Evolutionary conservation across 1,140 invertebrate genomes (phyloP).

Genomic region (Meteorus sp.): DNA sequence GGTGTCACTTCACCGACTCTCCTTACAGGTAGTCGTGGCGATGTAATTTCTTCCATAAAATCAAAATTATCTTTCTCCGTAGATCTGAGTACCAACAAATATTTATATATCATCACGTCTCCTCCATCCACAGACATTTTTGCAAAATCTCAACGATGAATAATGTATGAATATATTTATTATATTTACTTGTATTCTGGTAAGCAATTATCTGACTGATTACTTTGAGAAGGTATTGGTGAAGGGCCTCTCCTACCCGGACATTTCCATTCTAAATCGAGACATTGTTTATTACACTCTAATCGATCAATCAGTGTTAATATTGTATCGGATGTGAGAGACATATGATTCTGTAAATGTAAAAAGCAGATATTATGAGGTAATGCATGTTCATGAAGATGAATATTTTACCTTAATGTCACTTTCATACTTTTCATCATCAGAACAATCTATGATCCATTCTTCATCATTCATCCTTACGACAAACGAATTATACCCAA

Average conservation of each 20-base stretch:
- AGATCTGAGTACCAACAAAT: conserved; percentile 36
- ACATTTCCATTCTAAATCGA: conserved; percentile 66
- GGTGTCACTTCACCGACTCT: conserved; percentile 66
- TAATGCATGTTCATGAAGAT: conserved; percentile 6
- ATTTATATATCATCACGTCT: background rate
- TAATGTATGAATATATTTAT: conserved; percentile 6
- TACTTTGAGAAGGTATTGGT: conserved; percentile 53
- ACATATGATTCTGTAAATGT: conserved; percentile 46
- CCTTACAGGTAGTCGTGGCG: conserved; percentile 65
- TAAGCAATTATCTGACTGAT: conserved; percentile 44
- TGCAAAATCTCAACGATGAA: conserved; percentile 1
- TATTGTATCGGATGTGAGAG: conserved; percentile 57
- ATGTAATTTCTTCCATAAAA: conserved; percentile 74
- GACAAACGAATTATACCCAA: conserved; percentile 1
- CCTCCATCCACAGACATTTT: no score
- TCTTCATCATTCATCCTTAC: conserved; percentile 59
- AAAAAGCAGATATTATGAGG: conserved; percentile 17
- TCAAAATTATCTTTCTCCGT: conserved; percentile 73
- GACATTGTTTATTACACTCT: conserved; percentile 58
- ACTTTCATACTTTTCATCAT: conserved; percentile 62
- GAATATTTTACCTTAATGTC: conserved; percentile 50
- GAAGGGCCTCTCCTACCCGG: conserved; percentile 65
- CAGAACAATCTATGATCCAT: conserved; percentile 64
- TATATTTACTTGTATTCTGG: conserved; percentile 52
- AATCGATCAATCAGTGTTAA: conserved; percentile 63